Conservation (phyloP, 2,888 invertebrate genomes). For the Ectemnius cavifrons region DNA sequence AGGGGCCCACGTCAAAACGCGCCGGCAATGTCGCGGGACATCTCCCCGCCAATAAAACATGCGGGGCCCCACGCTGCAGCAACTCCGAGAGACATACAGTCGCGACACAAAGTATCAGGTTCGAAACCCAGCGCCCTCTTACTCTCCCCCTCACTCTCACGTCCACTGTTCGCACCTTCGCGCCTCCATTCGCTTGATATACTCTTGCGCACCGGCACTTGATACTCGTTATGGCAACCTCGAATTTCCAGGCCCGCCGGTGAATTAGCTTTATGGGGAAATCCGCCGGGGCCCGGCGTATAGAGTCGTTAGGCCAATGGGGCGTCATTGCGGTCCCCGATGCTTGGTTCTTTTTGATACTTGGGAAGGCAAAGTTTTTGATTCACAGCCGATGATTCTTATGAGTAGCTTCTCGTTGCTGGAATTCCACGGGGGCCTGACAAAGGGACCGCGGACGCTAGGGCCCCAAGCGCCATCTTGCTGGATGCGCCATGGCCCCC, state of each 20-base stretch:
- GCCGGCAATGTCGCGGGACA: conserved; percentile 67
- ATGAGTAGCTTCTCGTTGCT: conserved; percentile 65
- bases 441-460: conserved; percentile 64
- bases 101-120: conserved; percentile 29
- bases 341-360: no score
- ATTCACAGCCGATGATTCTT: conserved; percentile 38
- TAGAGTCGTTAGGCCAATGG: no score
- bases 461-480: conserved; percentile 57
- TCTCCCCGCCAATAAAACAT: conserved; percentile 66
- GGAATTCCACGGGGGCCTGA: conserved; percentile 65
- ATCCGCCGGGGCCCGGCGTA: no score
- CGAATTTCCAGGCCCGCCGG: no score
- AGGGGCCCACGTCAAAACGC: conserved; percentile 68
- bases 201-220: no score
- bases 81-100: conserved; percentile 28
- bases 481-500: conserved; percentile 47
- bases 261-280: no score
- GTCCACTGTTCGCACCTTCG: not conserved
- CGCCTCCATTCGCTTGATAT: conserved; percentile 16
- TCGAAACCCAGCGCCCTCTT: conserved; percentile 1
- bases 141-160: no score
- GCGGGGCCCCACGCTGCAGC: conserved; percentile 16
- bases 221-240: no score
- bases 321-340: no score
- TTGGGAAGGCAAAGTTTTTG: no score